Evolutionary conservation across 2,888 invertebrate genomes (phyloP).

Genomic region (Caenorhabditis becei): DNA sequence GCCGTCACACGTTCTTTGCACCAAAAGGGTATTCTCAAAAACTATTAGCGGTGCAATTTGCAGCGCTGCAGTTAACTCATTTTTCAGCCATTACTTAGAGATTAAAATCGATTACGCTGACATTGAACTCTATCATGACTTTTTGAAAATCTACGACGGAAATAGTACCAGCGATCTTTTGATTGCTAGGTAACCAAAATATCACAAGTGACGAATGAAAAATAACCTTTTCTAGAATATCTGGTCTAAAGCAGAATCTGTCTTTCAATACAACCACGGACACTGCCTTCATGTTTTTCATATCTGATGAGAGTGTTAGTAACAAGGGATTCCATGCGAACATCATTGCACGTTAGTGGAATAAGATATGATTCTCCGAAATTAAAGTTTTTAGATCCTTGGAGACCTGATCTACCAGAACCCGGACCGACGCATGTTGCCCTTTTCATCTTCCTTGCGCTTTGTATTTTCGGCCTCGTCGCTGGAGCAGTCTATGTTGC

Average conservation of each 20-base stretch:
- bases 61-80: too few species aligned
- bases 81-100: slow-evolving; percentile 28
- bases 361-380: neutral
- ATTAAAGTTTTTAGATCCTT: neutral
- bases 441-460: neutral
- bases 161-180: slow-evolving; percentile 8
- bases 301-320: slow-evolving; percentile 24
- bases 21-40: slow-evolving; percentile 24
- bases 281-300: slow-evolving; percentile 6
- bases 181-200: slow-evolving; percentile 6
- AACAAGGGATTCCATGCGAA: slow-evolving; percentile 37
- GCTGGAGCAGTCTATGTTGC: neutral
- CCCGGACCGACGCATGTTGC: neutral
- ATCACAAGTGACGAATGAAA: neutral
- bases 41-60: neutral
- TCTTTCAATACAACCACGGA: slow-evolving; percentile 5
- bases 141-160: slow-evolving; percentile 36
- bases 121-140: slow-evolving; percentile 39
- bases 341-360: slow-evolving; percentile 32
- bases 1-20: slow-evolving; percentile 25
- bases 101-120: slow-evolving; percentile 16
- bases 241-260: neutral
- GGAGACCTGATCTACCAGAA: too few species aligned
- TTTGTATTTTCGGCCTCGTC: neutral
- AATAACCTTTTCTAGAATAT: neutral